Evolutionary conservation across 2,888 invertebrate genomes (phyloP).

Genomic region (Trissolcus brochymenae): DNA sequence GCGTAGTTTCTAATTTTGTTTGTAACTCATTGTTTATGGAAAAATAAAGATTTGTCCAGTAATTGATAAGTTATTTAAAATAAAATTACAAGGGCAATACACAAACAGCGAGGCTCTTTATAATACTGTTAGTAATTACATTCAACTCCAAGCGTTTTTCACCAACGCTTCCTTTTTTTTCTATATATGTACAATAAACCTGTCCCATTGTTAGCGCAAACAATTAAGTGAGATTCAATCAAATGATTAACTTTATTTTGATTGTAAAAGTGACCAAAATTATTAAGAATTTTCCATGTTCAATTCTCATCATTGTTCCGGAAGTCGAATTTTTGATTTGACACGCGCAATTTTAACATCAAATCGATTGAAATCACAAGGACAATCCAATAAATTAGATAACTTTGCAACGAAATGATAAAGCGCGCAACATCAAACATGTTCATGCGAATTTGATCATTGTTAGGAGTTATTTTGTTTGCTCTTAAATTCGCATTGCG

Average conservation of each 20-base stretch:
- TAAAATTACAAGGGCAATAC: constrained; percentile 29
- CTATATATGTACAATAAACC: constrained; percentile 37
- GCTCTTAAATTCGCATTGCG: constrained; percentile 30
- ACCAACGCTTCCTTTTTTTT: constrained; percentile 6
- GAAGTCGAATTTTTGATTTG: not conserved
- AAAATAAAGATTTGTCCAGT: not conserved
- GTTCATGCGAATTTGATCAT: constrained; percentile 5
- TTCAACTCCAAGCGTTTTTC: constrained; percentile 35
- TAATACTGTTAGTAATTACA: constrained; percentile 53
- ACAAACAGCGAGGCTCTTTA: constrained; percentile 44
- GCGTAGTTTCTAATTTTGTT: constrained; percentile 5
- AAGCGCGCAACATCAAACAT: constrained; percentile 11
- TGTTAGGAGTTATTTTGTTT: constrained; percentile 16
- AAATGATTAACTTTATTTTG: constrained; percentile 4
- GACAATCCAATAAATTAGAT: not conserved
- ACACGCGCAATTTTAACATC: not conserved
- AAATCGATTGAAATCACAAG: not conserved
- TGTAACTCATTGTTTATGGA: not conserved
- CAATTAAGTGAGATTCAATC: constrained; percentile 9
- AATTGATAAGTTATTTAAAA: not conserved
- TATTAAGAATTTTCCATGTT: not conserved
- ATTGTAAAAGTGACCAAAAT: not conserved
- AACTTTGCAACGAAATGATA: constrained; percentile 9
- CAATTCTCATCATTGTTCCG: not conserved
- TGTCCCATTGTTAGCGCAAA: constrained; percentile 5